Conservation (phyloP, 2,888 invertebrate species). For the Phrixothrix hirtus region DNA sequence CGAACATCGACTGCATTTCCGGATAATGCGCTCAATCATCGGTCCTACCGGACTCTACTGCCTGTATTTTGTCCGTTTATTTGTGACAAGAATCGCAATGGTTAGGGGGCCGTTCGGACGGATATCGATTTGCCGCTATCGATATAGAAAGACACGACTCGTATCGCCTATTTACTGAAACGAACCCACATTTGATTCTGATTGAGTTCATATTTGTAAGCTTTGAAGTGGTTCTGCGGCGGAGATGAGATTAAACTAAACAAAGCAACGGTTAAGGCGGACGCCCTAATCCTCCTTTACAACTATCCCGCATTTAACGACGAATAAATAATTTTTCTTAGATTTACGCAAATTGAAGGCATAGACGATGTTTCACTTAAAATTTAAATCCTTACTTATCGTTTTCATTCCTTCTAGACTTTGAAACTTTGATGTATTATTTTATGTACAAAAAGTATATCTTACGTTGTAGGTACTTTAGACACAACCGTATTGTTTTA, state of each 20-base stretch:
- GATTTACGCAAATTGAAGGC: too few relatives aligned
- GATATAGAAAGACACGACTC: conserved; percentile 36
- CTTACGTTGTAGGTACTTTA: too few relatives aligned
- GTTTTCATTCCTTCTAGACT: too few relatives aligned
- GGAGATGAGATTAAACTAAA: conserved; percentile 48
- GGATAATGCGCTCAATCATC: conserved; percentile 39
- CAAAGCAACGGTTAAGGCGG: conserved; percentile 46
- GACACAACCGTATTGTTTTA: too few relatives aligned
- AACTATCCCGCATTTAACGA: too few relatives aligned
- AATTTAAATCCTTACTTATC: too few relatives aligned
- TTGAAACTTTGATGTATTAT: too few relatives aligned
- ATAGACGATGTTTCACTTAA: too few relatives aligned
- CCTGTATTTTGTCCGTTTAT: conserved; percentile 41
- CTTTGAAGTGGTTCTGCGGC: conserved; percentile 49
- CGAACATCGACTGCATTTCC: conserved; percentile 30
- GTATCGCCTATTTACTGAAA: conserved; percentile 50
- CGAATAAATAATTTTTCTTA: too few relatives aligned
- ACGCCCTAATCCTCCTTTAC: conserved; percentile 30
- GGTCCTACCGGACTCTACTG: conserved; percentile 25
- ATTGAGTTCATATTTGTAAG: conserved; percentile 51
- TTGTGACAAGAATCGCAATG: conserved; percentile 42
- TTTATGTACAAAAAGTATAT: too few relatives aligned
- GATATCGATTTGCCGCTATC: conserved; percentile 38
- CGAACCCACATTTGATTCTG: conserved; percentile 54
- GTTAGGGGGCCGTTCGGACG: conserved; percentile 35